Conservation (phyloP, 1,140 invertebrate species). For the Caerostris extrusa region DNA sequence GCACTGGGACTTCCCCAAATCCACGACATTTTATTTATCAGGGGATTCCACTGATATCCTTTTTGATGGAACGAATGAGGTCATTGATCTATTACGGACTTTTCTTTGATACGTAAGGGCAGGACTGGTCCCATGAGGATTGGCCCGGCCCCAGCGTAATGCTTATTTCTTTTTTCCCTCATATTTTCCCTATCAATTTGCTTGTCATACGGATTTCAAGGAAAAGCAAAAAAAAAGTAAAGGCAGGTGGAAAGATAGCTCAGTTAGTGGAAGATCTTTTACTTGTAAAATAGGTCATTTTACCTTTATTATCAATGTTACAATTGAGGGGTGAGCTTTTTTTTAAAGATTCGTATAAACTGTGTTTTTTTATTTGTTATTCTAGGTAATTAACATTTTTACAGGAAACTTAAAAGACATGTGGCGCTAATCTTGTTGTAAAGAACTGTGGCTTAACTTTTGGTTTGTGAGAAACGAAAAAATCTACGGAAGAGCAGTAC, state of each 20-base stretch:
- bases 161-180: not conserved
- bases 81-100: conserved; percentile 5
- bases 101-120: not conserved
- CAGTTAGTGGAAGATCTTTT: not conserved
- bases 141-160: not conserved
- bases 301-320: too few species aligned
- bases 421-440: too few species aligned
- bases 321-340: too few species aligned
- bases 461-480: too few species aligned
- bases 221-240: too few species aligned
- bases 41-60: not conserved
- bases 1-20: not conserved
- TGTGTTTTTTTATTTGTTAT: too few species aligned
- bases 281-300: not conserved
- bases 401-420: too few species aligned
- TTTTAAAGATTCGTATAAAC: too few species aligned
- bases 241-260: not conserved
- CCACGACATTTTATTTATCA: not conserved
- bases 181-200: not conserved
- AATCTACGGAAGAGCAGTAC: too few species aligned
- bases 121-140: not conserved
- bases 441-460: too few species aligned
- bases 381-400: too few species aligned
- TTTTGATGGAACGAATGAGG: not conserved
- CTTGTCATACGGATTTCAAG: not conserved